phyloP scores from a whole-genome alignment of 2,113 vertebrate genomes.

The Sphaerodactylus townsendi region DNA sequence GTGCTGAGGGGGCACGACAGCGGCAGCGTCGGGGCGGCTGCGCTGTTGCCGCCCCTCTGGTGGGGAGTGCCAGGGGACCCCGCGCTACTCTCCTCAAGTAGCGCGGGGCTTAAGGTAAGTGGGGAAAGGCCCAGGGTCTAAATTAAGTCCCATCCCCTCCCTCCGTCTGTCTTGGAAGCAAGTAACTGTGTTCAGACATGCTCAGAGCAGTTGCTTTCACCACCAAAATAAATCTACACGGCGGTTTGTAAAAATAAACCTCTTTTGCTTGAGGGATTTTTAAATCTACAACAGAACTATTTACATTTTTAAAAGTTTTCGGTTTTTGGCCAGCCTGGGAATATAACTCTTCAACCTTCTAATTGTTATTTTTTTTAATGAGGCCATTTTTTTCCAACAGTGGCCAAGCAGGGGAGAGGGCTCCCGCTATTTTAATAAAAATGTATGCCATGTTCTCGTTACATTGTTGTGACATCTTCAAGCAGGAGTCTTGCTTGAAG shows the following conservation, averaged over 20 bases:
- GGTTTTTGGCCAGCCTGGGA: not conserved
- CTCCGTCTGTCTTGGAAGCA: not conserved
- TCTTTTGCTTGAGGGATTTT: conserved; percentile 23
- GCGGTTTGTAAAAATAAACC: not conserved
- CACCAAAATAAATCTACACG: not conserved
- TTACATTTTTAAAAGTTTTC: conserved; percentile 11
- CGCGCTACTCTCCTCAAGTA: too few relatives aligned
- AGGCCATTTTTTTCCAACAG: not conserved
- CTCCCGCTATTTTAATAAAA: too few relatives aligned
- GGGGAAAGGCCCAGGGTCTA: too few relatives aligned
- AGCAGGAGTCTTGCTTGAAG: not conserved
- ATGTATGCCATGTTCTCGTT: too few relatives aligned
- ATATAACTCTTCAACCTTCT: not conserved
- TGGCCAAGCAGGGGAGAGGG: not conserved
- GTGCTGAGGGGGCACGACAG: too few relatives aligned
- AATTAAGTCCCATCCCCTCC: not conserved
- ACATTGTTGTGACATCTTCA: not conserved
- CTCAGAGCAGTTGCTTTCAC: not conserved
- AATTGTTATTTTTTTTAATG: too few relatives aligned
- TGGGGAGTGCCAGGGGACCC: too few relatives aligned
- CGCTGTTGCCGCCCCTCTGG: too few relatives aligned
- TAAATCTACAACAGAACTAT: not conserved
- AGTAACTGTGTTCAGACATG: not conserved
- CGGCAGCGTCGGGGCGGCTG: too few relatives aligned
- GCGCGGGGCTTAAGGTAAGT: too few relatives aligned